Base-by-base conservation (phyloP, 2,888 invertebrate species). In the Xylota segnis region DNA sequence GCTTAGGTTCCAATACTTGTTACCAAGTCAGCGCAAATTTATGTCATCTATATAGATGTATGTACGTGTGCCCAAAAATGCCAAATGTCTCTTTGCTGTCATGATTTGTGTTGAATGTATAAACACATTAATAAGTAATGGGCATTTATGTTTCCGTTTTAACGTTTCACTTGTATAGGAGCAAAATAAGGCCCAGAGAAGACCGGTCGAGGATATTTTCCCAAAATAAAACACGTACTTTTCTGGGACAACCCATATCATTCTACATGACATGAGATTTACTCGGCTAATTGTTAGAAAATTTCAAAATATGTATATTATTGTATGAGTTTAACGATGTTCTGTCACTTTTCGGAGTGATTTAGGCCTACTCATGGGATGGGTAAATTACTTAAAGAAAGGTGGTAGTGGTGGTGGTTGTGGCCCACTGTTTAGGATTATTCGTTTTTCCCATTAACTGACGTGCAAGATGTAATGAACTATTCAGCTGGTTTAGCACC, bases 81-180 rank as follows among this genome's bases (percentile, higher is more conserved):
- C 16, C 14, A 47, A 47, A 47, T 47, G 45, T 47, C 45, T 16
- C 16, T n/a, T n/a, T 47, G 5, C 18, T 47, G 45, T 47, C 6
- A 47, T 47, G 5, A 47, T 47, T 47, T 16, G 45, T 47, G 45
- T 47, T 47, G 45, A 47, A 16, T 14, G 14, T 47, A 45, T 47
- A 9, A 47, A 14, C 45, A 47, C 45, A 47, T 47, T 47, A 40
- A 47, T 18, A 14, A 47, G 45, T 47, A 47, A 47, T 47, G 45
- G 45, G 16, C 14, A 47, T 16, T 47, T 47, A 47, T 16, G 16
- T 47, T 47, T 47, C 40, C 40, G 12, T 40, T 40, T 40, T n/a
- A 40, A 40, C 40, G 4, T 40, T 40, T 40, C 12, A 40, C 40
- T 40, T 40, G 40, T 40, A 12, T 40, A 12, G n/a, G 40, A 40